These are phyloP conservation scores for Alaudala cheleensis DNA, from an alignment of 2,113 vertebrate species.

Conservation along the genomic window DNA sequence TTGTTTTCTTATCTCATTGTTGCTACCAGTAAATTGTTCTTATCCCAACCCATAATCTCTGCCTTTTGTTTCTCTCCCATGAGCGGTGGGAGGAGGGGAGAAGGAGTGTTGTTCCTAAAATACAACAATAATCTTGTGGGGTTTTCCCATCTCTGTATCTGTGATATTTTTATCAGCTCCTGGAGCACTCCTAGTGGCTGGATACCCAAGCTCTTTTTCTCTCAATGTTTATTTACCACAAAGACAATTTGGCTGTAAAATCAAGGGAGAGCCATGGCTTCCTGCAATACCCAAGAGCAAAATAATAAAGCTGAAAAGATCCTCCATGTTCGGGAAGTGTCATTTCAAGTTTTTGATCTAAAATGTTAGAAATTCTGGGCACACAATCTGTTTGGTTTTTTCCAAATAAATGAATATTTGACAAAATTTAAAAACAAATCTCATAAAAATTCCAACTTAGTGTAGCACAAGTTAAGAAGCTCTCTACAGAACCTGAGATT, in stretches of 20 bases:
- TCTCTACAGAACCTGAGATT: neutral
- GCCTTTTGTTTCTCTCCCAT: neutral
- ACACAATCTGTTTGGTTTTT: neutral
- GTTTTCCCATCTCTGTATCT: neutral
- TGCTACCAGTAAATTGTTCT: neutral
- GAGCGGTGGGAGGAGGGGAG: neutral
- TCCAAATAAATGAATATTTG: neutral
- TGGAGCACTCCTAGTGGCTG: neutral
- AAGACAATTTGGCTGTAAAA: neutral
- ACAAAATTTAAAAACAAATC: neutral
- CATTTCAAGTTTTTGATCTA: neutral
- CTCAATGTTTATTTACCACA: neutral
- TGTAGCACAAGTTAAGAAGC: neutral
- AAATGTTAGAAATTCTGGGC: neutral
- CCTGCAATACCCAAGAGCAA: neutral
- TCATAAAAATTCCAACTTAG: neutral
- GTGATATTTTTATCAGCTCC: neutral
- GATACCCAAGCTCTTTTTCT: neutral
- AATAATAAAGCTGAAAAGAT: neutral
- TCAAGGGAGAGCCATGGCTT: neutral
- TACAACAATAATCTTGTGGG: too few species aligned
- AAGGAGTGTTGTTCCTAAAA: neutral
- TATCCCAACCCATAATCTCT: neutral
- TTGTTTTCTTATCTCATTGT: neutral
- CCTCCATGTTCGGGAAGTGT: rapidly evolving